These are phyloP conservation scores for Prietella phreatophila DNA, from an alignment of 2,113 vertebrate genomes.

Conservation along the genomic window DNA sequence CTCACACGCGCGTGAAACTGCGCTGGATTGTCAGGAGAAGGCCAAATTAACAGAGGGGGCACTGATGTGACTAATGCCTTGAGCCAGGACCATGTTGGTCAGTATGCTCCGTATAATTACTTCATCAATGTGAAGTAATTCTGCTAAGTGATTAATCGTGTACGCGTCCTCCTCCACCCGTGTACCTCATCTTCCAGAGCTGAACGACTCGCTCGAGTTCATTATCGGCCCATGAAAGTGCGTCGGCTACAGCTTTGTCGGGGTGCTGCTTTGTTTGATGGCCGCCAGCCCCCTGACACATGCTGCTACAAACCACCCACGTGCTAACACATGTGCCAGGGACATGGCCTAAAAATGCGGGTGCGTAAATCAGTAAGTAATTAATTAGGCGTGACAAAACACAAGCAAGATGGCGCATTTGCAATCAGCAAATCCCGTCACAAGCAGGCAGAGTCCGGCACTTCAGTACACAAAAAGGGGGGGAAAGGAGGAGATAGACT, in stretches of 20 bases:
- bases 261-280: slow-evolving; percentile 41
- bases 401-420: slow-evolving; percentile 50
- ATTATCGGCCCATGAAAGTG: slow-evolving; percentile 28
- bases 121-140: slow-evolving; percentile 69
- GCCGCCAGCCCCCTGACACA: slow-evolving; percentile 8
- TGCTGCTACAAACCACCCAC: slow-evolving; percentile 25
- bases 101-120: slow-evolving; percentile 72
- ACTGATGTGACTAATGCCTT: slow-evolving; percentile 74
- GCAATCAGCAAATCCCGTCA: slow-evolving; percentile 49
- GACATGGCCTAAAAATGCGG: slow-evolving; percentile 48
- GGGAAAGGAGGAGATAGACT: background rate
- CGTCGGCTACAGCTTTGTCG: background rate
- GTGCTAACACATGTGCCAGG: slow-evolving; percentile 47
- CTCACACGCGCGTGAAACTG: slow-evolving; percentile 57
- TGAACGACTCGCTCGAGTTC: slow-evolving; percentile 29
- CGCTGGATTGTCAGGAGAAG: slow-evolving; percentile 69
- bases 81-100: slow-evolving; percentile 70
- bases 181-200: slow-evolving; percentile 2
- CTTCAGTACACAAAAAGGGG: slow-evolving; percentile 32
- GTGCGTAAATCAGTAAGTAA: slow-evolving; percentile 59
- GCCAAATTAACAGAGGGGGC: slow-evolving; percentile 72
- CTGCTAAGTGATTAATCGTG: slow-evolving; percentile 71
- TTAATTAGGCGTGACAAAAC: slow-evolving; percentile 68
- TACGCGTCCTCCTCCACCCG: slow-evolving; percentile 23
- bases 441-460: slow-evolving; percentile 13